Percentiles rank a stretch among this genome's conserved stretches.
Evolutionary conservation across 1,140 invertebrate genomes (phyloP).

Genomic region (Piezodorus guildinii): DNA sequence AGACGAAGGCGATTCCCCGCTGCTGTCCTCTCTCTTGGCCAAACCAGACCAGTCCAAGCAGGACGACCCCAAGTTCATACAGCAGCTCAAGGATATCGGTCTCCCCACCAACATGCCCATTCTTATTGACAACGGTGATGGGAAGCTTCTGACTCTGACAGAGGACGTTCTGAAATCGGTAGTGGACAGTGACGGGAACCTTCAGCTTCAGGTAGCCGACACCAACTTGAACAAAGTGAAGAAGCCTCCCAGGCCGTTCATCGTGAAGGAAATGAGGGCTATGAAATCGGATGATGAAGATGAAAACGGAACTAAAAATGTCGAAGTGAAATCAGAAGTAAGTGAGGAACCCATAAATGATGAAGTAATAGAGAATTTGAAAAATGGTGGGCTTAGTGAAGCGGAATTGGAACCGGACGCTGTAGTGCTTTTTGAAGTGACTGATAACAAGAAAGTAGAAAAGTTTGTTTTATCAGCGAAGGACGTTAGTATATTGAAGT

Average conservation of each 20-base stretch:
- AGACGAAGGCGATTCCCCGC: constrained; percentile 23
- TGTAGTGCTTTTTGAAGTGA: constrained; percentile 29
- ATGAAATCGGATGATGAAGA: constrained; percentile 15
- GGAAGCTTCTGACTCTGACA: constrained; percentile 42
- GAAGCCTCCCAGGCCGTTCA: constrained; percentile 10
- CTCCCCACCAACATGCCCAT: constrained; percentile 42
- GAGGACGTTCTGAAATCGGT: constrained; percentile 41
- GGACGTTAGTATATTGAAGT: constrained; percentile 28
- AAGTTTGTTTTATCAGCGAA: constrained; percentile 31
- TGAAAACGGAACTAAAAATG: neutral
- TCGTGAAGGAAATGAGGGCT: constrained; percentile 25
- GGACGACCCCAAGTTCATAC: constrained; percentile 33
- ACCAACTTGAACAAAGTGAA: constrained; percentile 15
- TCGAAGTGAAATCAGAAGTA: constrained; percentile 9
- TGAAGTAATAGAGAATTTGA: constrained; percentile 25
- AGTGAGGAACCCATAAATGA: constrained; percentile 23
- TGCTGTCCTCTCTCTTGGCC: constrained; percentile 28
- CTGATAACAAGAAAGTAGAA: constrained; percentile 29
- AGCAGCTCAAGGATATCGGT: constrained; percentile 41
- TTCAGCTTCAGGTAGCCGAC: constrained; percentile 42
- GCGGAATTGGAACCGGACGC: constrained; percentile 29
- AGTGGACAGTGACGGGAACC: constrained; percentile 41
- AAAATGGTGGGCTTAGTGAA: constrained; percentile 23
- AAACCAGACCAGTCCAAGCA: constrained; percentile 26
- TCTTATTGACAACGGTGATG: constrained; percentile 42